phyloP scores from a whole-genome alignment of 2,888 invertebrate genomes.

The Plagiodera versicolora region DNA sequence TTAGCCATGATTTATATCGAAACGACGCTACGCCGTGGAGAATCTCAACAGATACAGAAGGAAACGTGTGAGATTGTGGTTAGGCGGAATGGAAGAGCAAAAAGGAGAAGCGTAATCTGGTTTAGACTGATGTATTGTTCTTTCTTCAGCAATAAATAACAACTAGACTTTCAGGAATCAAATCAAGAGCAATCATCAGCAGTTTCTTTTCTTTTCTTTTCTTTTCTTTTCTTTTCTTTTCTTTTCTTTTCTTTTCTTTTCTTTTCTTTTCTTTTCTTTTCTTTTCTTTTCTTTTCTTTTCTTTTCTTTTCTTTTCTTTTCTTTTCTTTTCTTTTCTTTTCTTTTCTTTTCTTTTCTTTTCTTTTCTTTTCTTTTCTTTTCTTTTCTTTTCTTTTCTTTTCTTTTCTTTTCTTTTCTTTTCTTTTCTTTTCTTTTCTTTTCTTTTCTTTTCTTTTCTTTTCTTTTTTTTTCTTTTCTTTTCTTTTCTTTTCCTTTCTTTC shows the following conservation, averaged over 20 bases:
- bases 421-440: constrained; percentile 13
- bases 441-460: constrained; percentile 13
- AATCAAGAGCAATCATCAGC: too few relatives aligned
- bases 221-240: constrained; percentile 13
- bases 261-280: constrained; percentile 13
- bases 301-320: constrained; percentile 13
- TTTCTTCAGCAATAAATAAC: too few relatives aligned
- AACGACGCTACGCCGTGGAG: not conserved
- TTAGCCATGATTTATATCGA: not conserved
- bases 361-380: constrained; percentile 1
- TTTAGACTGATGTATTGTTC: too few relatives aligned
- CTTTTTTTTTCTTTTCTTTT: constrained; percentile 13
- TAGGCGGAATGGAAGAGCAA: too few relatives aligned
- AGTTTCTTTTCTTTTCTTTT: constrained; percentile 5
- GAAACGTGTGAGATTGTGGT: not conserved
- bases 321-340: constrained; percentile 3
- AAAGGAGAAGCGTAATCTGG: too few relatives aligned
- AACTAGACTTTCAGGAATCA: too few relatives aligned
- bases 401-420: constrained; percentile 1
- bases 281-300: constrained; percentile 13
- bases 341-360: constrained; percentile 1
- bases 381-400: constrained; percentile 1
- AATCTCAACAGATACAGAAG: not conserved
- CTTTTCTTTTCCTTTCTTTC: constrained; percentile 12
- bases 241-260: constrained; percentile 13